A percentile compares a stretch with the other conserved stretches of the same genome.
phyloP scores from a whole-genome alignment of 1,140 invertebrate genomes.

The Cheumatopsyche charites region DNA sequence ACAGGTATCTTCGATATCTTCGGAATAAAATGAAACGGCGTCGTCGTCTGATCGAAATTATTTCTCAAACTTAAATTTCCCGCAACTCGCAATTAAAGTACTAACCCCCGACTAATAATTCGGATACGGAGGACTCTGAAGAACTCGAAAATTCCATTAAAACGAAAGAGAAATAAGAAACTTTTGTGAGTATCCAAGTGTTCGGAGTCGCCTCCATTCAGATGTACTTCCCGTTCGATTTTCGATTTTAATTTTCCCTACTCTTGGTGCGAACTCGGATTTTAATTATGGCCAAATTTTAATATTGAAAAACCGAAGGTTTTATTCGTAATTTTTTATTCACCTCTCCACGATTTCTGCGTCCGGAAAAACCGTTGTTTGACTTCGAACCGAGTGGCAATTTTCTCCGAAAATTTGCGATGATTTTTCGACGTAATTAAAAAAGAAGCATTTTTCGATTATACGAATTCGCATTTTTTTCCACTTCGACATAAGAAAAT shows the following conservation, averaged over 20 bases:
- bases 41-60: not conserved
- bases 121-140: not conserved
- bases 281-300: conserved; percentile 30
- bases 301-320: conserved; percentile 18
- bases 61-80: conserved; percentile 14
- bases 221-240: conserved; percentile 34
- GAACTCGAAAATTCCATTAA: conserved; percentile 33
- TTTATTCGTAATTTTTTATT: not conserved
- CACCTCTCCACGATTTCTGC: not conserved
- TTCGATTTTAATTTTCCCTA: conserved; percentile 22
- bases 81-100: conserved; percentile 5
- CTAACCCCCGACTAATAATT: not conserved
- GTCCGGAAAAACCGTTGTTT: conserved; percentile 17
- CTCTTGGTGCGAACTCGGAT: not conserved
- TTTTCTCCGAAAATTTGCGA: conserved; percentile 12
- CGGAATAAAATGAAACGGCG: too few relatives aligned
- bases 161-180: conserved; percentile 31
- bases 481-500: not conserved
- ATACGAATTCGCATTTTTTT: conserved; percentile 6
- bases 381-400: conserved; percentile 9
- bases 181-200: conserved; percentile 26
- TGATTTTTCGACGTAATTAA: conserved; percentile 19
- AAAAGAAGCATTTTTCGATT: conserved; percentile 2
- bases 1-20: too few relatives aligned
- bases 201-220: conserved; percentile 18